Conservation (phyloP, 2,888 invertebrate species). For the Micropterix aruncella region DNA sequence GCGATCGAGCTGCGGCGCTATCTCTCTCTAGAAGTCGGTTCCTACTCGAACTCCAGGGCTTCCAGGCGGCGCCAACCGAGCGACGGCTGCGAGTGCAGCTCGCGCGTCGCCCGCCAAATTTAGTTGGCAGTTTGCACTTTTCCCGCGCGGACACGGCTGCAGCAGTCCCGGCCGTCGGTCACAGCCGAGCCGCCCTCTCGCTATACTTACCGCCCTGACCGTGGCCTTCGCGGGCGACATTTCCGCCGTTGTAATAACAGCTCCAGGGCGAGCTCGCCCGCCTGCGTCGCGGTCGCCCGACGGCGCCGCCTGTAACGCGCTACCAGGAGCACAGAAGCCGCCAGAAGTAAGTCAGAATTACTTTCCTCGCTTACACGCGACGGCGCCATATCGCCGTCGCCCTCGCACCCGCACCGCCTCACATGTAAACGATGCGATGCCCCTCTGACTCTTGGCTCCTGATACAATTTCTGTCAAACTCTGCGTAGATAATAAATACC, state of each 20-base stretch:
- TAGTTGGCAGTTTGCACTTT: not conserved
- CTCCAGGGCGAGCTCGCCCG: constrained; percentile 10
- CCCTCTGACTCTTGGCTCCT: too few relatives aligned
- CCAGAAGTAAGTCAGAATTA: constrained; percentile 31
- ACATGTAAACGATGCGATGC: not conserved
- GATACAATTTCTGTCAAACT: too few relatives aligned
- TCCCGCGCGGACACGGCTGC: not conserved
- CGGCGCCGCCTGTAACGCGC: constrained; percentile 30
- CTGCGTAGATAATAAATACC: too few relatives aligned
- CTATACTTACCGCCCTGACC: not conserved
- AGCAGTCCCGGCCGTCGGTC: not conserved
- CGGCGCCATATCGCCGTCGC: not conserved
- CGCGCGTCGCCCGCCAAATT: not conserved
- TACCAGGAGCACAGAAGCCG: constrained; percentile 31
- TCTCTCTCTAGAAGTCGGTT: not conserved
- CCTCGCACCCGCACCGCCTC: not conserved
- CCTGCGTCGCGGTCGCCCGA: constrained; percentile 21
- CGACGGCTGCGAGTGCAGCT: not conserved
- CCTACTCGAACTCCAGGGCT: not conserved
- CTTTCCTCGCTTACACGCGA: constrained; percentile 10
- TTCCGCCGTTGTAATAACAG: not conserved
- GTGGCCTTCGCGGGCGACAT: not conserved
- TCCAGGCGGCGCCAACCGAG: not conserved
- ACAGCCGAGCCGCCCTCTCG: not conserved
- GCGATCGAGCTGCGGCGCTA: not conserved